Conservation (phyloP, 2,113 vertebrate species). For the Leucopsar rothschildi region DNA sequence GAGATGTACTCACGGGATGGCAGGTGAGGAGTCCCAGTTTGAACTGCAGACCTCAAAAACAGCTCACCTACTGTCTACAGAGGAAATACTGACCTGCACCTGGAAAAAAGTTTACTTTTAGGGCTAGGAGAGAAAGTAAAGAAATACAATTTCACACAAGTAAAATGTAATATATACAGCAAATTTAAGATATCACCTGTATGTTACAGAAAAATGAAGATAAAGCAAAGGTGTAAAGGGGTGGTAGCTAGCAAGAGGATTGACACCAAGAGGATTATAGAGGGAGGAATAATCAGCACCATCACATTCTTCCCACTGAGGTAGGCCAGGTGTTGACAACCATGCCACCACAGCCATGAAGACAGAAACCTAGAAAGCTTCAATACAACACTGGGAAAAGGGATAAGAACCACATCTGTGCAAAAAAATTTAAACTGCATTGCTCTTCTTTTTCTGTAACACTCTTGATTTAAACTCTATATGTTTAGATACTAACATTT, state of each 20-base stretch:
- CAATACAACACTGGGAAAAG: neutral
- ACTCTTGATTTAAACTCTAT: neutral
- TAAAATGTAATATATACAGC: neutral
- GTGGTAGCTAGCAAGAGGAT: neutral
- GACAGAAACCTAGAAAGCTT: neutral
- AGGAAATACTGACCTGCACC: neutral
- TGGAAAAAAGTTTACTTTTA: neutral
- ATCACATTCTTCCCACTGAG: neutral
- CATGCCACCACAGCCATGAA: neutral
- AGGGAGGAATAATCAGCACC: neutral
- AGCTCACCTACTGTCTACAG: neutral
- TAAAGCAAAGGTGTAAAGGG: neutral
- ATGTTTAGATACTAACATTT: neutral
- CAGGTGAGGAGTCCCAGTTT: neutral
- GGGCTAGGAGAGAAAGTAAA: neutral
- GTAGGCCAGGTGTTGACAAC: neutral
- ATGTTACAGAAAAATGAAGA: neutral
- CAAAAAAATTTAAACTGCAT: neutral
- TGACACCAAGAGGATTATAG: neutral
- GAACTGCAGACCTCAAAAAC: neutral
- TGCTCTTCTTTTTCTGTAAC: neutral
- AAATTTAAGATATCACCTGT: neutral
- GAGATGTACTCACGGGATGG: neutral
- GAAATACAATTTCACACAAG: neutral
- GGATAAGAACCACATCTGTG: rapidly evolving